phyloP scores from a whole-genome alignment of 1,140 invertebrate genomes.

The Apis laboriosa region DNA sequence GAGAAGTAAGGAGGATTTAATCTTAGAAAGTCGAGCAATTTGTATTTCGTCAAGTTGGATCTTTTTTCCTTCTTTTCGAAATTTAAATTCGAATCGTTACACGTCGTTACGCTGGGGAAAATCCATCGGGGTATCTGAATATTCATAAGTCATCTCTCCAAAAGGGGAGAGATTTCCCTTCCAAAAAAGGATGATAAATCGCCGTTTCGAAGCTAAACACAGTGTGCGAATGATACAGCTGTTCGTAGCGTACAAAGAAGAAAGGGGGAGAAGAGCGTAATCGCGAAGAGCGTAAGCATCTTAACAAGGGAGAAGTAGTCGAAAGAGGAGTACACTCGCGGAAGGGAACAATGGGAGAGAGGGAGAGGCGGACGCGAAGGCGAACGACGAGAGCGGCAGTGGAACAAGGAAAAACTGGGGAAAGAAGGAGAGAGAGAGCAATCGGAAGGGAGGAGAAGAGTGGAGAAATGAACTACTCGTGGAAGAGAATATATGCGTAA shows the following conservation, averaged over 20 bases:
- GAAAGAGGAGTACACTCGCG: background rate
- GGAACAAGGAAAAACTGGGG: background rate
- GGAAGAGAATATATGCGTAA: background rate
- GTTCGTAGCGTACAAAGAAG: background rate
- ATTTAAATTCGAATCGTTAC: no score
- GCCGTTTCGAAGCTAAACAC: background rate
- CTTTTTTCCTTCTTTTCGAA: no score
- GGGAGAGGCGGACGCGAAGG: background rate
- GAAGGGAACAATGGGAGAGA: background rate
- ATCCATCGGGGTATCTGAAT: background rate
- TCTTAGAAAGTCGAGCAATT: no score
- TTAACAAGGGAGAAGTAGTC: background rate
- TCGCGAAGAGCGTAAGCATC: background rate
- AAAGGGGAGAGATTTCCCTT: background rate
- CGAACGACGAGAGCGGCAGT: background rate
- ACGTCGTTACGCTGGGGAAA: no score
- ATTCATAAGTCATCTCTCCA: no score
- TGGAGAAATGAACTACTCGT: background rate
- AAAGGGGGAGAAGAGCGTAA: background rate
- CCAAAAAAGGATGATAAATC: background rate
- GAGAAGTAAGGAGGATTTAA: no score
- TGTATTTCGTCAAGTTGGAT: no score
- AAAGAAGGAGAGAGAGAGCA: conserved; percentile 40
- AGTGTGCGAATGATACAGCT: background rate
- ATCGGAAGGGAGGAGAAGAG: conserved; percentile 9